Base-by-base conservation (phyloP, 1,140 invertebrate species). In the Drosophila murphyi region DNA sequence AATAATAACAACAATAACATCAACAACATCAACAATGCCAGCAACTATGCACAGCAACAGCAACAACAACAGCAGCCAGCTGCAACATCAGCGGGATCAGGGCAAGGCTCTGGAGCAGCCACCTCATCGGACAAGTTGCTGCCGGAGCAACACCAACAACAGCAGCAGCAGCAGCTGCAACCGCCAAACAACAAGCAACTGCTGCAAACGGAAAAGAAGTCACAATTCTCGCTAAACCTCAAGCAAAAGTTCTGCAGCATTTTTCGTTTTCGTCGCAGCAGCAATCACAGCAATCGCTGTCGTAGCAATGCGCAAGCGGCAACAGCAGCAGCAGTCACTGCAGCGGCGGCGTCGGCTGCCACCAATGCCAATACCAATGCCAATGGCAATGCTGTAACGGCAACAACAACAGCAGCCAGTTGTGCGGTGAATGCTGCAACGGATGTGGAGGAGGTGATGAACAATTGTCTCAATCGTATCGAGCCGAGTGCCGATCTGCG, bases 191-290 rank as follows among this genome's bases (percentile, higher is more conserved):
- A 85, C 51, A 90, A 93, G 70, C 93, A 94, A 72, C 93, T 93
- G 5, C 92, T 87, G 63, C 78, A 80, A 48, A 69, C 76, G 12
- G 78, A 83, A 31, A 93, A 92, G 63, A 93, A 92, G 57, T 82
- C 83, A 5, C 92, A 93, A 68, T 91, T 92, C 57, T 92, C 90
- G 59, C 93, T 96, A 48, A 96, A 96, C 92, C 94, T 97, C n/a
- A 97, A 97, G 91, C 96, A 97, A 89, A 96, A 96, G n/a, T 94
- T 97, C 72, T 97, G 96, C 92, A 97, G 96, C 93, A 95, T 97
- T 82, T 97, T 97, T 91, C 94, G 96, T 77, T 96, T 96, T 91
- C 94, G 95, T 52, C 93, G 82, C 7, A 94, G 77, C 72, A 94
- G 79, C 72, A 94, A 80, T 81, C 93, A 90, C 52, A 90, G 52